Evolutionary conservation across 2,797 vertebrate species (phyloP).

Genomic region (Darevskia mixta): DNA sequence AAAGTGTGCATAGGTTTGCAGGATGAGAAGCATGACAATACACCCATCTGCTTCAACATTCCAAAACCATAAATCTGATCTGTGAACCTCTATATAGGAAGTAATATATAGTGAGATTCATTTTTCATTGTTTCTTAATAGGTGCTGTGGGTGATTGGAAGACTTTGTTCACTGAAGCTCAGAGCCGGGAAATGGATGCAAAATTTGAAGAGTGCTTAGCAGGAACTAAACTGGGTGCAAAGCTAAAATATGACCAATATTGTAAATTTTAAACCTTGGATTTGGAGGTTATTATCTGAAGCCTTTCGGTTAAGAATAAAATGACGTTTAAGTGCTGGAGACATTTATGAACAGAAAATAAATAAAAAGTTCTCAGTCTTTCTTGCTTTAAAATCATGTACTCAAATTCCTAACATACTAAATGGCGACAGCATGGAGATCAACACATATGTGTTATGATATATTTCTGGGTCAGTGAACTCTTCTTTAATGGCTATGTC

Average conservation of each 20-base stretch:
- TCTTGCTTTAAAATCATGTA: neutral
- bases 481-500: neutral
- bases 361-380: neutral
- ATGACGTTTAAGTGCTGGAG: neutral
- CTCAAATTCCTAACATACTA: neutral
- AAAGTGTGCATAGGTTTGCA: neutral
- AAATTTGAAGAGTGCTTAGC: constrained; percentile 75
- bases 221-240: constrained; percentile 73
- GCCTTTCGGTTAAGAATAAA: neutral
- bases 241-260: constrained; percentile 74
- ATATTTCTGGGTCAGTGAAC: neutral
- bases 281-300: neutral
- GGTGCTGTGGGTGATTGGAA: constrained; percentile 81
- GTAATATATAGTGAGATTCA: neutral
- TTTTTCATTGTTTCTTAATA: constrained; percentile 47
- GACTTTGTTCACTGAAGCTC: constrained; percentile 77
- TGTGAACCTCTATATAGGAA: neutral
- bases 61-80: fast-evolving
- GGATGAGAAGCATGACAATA: neutral
- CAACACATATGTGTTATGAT: neutral
- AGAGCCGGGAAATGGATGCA: constrained; percentile 81
- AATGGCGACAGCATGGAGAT: neutral
- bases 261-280: constrained; percentile 55
- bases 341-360: neutral
- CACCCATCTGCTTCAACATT: neutral